Base-by-base conservation (phyloP, 2,797 vertebrate species). In the Sebastes paucispinis region DNA sequence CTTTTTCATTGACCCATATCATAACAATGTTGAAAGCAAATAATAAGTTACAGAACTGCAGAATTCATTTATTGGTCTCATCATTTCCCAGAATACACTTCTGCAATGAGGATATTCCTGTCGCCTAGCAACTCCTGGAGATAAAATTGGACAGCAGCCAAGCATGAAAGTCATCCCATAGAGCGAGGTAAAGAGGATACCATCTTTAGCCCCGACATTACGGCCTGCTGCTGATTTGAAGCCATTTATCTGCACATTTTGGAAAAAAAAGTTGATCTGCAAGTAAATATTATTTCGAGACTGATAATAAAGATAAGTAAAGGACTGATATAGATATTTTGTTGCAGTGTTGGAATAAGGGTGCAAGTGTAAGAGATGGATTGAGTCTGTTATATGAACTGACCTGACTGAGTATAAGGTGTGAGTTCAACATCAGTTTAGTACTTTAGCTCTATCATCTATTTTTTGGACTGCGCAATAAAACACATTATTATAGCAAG, bases 71-170 rank as follows among this genome's bases (percentile, higher is more conserved):
- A 89, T 83, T 80, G 78, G 74, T 76, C 75, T 66, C 71, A 76
- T 88, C 90, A 80, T 93, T 89, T 90, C 91, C 89, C 84, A 89
- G 87, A 90, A 89, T 90, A 88, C 88, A 76, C 87, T 77, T 22
- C 69, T 27, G 79, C 87, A 79, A 82, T 80, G 87, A 91, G 90
- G 89, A 93, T 84, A 71, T 85, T 84, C 89, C 90, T 88, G 92
- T 94, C 91, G 93, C 93, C 90, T 93, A 91, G 89, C 91, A 93
- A 92, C 93, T 86, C 87, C 79, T 73, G 54, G 83, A 91, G 87
- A 92, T 93, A 89, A 93, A 93, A 94, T 89, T 92, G 91, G 85
- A 92, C 81, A 73, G 88, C 91, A 94, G 91, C 90, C 86, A 91
- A 90, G 93, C 92, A 77, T 94, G 91, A 95, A 92, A 93, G 85